A percentile compares a stretch with the other conserved stretches of the same genome.
These are phyloP conservation scores for Pomacea maculata DNA, from an alignment of 1,140 invertebrate species.

Conservation along the genomic window DNA sequence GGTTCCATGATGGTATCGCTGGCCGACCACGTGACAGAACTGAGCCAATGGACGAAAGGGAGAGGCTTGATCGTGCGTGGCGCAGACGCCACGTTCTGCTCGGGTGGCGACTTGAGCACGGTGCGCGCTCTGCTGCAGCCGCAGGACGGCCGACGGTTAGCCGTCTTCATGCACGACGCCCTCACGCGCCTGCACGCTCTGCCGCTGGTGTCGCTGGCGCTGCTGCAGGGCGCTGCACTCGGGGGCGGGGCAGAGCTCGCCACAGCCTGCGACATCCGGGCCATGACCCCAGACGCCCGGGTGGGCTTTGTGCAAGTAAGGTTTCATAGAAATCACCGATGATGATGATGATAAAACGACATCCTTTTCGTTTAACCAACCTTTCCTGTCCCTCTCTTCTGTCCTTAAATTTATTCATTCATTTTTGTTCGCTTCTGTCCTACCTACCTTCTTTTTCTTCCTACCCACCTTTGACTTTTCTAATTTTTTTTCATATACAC, in stretches of 20 bases:
- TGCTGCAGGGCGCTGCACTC: conserved; percentile 70
- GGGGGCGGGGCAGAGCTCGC: conserved; percentile 74
- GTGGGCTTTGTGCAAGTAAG: conserved; percentile 70
- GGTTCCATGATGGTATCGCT: conserved; percentile 74
- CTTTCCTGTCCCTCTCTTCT: too few relatives aligned
- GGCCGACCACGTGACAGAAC: conserved; percentile 61
- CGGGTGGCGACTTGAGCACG: conserved; percentile 71
- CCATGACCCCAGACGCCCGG: conserved; percentile 65
- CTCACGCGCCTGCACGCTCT: conserved; percentile 66
- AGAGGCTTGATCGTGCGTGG: conserved; percentile 71
- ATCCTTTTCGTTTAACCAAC: too few relatives aligned
- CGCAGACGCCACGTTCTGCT: conserved; percentile 69
- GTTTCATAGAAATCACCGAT: too few relatives aligned
- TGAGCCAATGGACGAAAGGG: conserved; percentile 67
- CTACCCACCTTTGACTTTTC: not conserved
- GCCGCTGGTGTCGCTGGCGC: conserved; percentile 68
- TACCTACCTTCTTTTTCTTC: too few relatives aligned
- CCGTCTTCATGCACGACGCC: conserved; percentile 68
- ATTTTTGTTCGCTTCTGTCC: too few relatives aligned
- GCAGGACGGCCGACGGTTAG: conserved; percentile 65
- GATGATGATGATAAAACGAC: too few relatives aligned
- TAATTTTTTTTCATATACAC: not conserved
- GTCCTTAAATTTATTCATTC: too few relatives aligned
- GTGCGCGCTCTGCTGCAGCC: conserved; percentile 53
- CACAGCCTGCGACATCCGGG: conserved; percentile 70